These are phyloP conservation scores for Clytia hemisphaerica DNA, from an alignment of 30 jellyfish, hydroid and myxozoan genomes.

Conservation along the genomic window DNA sequence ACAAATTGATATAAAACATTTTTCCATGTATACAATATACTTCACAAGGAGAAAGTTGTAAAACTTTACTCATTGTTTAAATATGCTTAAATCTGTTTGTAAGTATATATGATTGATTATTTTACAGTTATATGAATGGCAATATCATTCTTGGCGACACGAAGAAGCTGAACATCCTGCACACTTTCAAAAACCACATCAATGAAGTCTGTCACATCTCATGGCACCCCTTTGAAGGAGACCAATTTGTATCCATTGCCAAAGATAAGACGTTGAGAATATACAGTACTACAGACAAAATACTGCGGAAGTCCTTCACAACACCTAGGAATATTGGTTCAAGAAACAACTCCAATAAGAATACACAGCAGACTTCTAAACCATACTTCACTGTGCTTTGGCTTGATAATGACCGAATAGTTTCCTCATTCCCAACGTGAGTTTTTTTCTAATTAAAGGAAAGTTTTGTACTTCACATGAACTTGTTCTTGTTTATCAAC, in stretches of 20 bases:
- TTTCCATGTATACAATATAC: too few relatives aligned
- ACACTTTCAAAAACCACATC: constrained; percentile 64
- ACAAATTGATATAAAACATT: too few relatives aligned
- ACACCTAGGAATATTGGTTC: constrained; percentile 52
- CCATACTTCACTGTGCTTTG: constrained; percentile 59
- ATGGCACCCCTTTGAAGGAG: constrained; percentile 56
- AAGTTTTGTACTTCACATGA: neutral
- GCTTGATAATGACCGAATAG: constrained; percentile 34
- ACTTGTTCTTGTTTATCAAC: too few relatives aligned
- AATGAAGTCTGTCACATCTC: constrained; percentile 71
- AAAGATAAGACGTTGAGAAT: constrained; percentile 65
- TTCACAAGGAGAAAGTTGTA: too few relatives aligned
- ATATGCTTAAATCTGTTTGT: neutral
- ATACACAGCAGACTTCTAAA: constrained; percentile 42
- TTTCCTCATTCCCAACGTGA: constrained; percentile 66
- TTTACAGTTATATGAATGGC: constrained; percentile 69
- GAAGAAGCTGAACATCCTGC: constrained; percentile 30
- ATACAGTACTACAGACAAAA: constrained; percentile 39
- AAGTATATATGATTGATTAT: neutral
- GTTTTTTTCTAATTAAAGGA: neutral
- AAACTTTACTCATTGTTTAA: too few relatives aligned
- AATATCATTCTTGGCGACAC: constrained; percentile 50
- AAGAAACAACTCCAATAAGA: constrained; percentile 47
- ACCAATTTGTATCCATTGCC: constrained; percentile 67
- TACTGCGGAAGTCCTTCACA: constrained; percentile 19